Evolutionary conservation across 2,888 invertebrate genomes (phyloP).

Genomic region (Melinaea marsaeus): DNA sequence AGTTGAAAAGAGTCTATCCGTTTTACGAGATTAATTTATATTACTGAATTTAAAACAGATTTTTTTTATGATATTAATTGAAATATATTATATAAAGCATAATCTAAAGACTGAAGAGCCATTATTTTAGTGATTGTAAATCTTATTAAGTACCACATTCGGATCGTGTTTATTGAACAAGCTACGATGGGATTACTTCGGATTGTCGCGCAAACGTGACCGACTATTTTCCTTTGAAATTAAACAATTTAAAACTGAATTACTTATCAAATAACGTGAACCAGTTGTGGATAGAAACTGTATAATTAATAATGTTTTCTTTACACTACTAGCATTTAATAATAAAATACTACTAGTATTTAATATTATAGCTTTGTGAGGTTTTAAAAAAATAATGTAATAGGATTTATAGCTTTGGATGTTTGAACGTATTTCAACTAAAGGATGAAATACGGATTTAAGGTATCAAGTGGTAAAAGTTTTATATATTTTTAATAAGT

Average conservation of each 20-base stretch:
- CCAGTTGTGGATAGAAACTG: neutral
- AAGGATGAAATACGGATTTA: too few species aligned
- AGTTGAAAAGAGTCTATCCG: too few species aligned
- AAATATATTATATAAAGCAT: neutral
- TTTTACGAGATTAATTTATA: too few species aligned
- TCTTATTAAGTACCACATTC: conserved; percentile 11
- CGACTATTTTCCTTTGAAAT: neutral
- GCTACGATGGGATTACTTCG: conserved; percentile 11
- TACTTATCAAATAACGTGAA: neutral
- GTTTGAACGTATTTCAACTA: too few species aligned
- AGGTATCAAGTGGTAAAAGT: too few species aligned
- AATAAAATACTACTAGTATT: too few species aligned
- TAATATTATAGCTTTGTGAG: too few species aligned
- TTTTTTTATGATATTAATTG: too few species aligned
- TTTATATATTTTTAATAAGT: too few species aligned
- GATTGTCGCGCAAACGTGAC: conserved; percentile 5
- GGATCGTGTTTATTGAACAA: conserved; percentile 17
- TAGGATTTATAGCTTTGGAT: too few species aligned
- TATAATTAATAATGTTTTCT: neutral
- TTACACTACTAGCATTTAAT: neutral
- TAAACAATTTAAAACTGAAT: neutral
- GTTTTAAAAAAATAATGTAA: too few species aligned
- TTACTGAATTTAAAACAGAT: too few species aligned
- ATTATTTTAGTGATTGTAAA: conserved; percentile 8
- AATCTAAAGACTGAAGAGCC: neutral